Conservation (phyloP, 2,797 vertebrate species). For the Pangasius djambal region DNA sequence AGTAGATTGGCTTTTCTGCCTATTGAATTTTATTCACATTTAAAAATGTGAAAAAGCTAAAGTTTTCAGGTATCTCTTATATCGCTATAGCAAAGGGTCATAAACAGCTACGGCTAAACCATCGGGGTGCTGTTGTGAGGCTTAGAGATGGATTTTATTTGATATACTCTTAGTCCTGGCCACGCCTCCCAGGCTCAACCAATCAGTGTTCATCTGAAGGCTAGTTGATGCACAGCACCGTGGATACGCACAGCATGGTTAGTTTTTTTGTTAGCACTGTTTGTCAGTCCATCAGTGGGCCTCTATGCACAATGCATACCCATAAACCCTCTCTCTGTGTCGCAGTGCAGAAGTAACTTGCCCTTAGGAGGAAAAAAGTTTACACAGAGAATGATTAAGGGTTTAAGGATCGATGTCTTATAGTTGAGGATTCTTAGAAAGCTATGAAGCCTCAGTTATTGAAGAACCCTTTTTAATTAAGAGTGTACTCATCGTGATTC, state of each 20-base stretch:
- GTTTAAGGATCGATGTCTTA: background rate
- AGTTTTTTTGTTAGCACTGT: background rate
- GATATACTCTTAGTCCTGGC: background rate
- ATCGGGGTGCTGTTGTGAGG: background rate
- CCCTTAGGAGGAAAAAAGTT: background rate
- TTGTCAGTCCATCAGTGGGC: background rate
- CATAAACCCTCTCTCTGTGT: background rate
- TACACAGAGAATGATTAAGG: background rate
- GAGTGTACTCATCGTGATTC: too few species aligned
- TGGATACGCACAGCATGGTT: conserved; percentile 7
- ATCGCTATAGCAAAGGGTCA: background rate
- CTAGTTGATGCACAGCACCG: background rate
- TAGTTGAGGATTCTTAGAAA: background rate
- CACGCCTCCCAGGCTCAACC: conserved; percentile 1
- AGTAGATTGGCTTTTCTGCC: background rate
- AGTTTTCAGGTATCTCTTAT: background rate
- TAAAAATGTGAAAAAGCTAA: too few species aligned
- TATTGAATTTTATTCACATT: background rate
- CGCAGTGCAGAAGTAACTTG: background rate
- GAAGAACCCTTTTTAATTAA: background rate
- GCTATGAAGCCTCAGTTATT: background rate
- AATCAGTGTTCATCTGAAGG: background rate
- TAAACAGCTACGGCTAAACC: background rate
- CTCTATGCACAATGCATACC: background rate
- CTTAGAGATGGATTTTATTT: background rate